Evolutionary conservation across 2,113 vertebrate species (phyloP), one percentile per base, ranked within the genome.

Genomic region (Thunnus maccoyii): DNA sequence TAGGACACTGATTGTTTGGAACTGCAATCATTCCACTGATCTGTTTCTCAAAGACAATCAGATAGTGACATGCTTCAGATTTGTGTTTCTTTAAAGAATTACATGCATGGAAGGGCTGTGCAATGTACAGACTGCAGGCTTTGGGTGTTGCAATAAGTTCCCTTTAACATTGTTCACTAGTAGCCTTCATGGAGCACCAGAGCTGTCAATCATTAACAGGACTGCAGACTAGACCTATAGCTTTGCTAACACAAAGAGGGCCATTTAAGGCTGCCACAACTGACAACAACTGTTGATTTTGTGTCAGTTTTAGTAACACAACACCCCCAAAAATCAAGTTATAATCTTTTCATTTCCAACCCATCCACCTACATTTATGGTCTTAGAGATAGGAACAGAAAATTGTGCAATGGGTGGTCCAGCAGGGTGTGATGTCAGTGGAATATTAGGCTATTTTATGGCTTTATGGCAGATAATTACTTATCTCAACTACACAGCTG

Each of bases 141-240:
- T 7, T 30, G 17, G 20, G 16, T 16, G 16, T 36, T n/a, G 15
- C 5, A 14, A 32, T 32, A 30, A 51, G 16, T 46, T 61, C 46
- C 30, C 46, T 27, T 16, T 44, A 44, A 30, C 54, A 54, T 16
- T 14, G 27, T 32, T 18, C 12, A 48, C 36, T 36, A 17, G 9
- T 20, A 64, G 57, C 64, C 60, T 54, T 14, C 4, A 18, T 1
- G 22, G 58, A 30, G 12, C 10, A 46, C 20, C 13, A 5, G n/a
- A 27, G 47, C 52, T 51, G 63, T 80, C 71, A 85, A 82, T 82
- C 72, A 87, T 89, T 76, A 68, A 85, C 84, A 69, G 64, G 44
- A 46, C n/a, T 30, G 25, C 27, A 17, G 11, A 36, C 47, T 3
- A 22, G 18, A n/a, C 30, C 14, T 60, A 7, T 0, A 71, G 6